Conservation (phyloP, 2,888 invertebrate genomes). For the Drosophila atroscutellata region DNA sequence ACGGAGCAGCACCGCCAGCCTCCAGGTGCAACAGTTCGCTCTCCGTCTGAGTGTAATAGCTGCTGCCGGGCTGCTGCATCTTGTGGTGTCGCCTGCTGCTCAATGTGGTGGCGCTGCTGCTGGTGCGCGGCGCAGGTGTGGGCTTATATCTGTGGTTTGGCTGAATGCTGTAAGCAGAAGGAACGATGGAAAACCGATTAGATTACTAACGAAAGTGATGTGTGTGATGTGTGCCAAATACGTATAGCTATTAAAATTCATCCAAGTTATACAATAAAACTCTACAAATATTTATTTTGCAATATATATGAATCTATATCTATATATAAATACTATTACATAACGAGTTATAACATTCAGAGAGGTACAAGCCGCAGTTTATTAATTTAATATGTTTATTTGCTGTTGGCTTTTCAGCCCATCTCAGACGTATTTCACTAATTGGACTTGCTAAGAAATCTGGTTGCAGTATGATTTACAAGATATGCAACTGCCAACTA, state of each 20-base stretch:
- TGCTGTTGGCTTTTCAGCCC: neutral
- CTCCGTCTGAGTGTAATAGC: conserved; percentile 84
- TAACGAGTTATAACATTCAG: conserved; percentile 7
- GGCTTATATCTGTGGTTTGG: conserved; percentile 55
- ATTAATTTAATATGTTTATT: neutral
- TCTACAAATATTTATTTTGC: neutral
- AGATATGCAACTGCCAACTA: conserved; percentile 9
- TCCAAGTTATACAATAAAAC: neutral
- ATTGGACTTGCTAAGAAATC: conserved; percentile 9
- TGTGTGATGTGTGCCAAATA: neutral
- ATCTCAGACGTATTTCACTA: neutral
- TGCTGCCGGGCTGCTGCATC: conserved; percentile 82
- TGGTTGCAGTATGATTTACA: conserved; percentile 19
- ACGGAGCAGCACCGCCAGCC: conserved; percentile 73
- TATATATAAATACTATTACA: neutral
- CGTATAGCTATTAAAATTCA: neutral
- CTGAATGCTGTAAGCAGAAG: conserved; percentile 25
- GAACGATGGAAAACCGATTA: neutral
- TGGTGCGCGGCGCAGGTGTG: conserved; percentile 56
- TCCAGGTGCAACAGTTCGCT: conserved; percentile 84
- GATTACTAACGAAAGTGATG: neutral
- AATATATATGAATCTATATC: neutral
- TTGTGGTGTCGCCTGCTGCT: conserved; percentile 52
- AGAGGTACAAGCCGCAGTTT: conserved; percentile 2
- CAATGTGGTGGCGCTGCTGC: conserved; percentile 30